Evolutionary conservation across 2,888 invertebrate genomes (phyloP).

Genomic region (Trilocha varians): DNA sequence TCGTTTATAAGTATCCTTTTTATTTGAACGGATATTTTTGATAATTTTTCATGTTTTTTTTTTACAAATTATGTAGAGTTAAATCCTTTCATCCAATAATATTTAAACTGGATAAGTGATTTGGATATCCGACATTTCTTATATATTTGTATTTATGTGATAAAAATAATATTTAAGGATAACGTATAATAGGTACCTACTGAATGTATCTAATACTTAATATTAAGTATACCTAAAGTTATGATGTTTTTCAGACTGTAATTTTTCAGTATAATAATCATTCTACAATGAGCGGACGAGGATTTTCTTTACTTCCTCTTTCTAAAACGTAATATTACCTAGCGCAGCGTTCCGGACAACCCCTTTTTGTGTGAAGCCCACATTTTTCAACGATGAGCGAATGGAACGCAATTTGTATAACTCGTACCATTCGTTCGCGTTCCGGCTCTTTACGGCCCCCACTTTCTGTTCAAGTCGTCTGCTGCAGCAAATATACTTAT

Average conservation of each 20-base stretch:
- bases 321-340: conserved; percentile 41
- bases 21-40: too few relatives aligned
- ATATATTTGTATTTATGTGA: too few relatives aligned
- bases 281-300: conserved; percentile 21
- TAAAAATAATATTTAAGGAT: too few relatives aligned
- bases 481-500: background rate
- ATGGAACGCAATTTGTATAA: conserved; percentile 52
- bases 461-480: background rate
- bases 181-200: too few relatives aligned
- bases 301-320: conserved; percentile 29
- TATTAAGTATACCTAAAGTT: too few relatives aligned
- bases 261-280: conserved; percentile 47
- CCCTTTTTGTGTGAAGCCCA: conserved; percentile 42
- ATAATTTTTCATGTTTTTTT: too few relatives aligned
- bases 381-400: conserved; percentile 49
- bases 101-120: too few relatives aligned
- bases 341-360: conserved; percentile 28
- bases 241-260: conserved; percentile 10
- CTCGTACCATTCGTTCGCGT: conserved; percentile 23
- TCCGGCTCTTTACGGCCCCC: conserved; percentile 5
- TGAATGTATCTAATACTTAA: too few relatives aligned
- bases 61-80: too few relatives aligned
- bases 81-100: too few relatives aligned
- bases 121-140: too few relatives aligned
- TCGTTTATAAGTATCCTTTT: too few relatives aligned